A percentile compares a stretch with the other conserved stretches of the same genome.
Conservation (phyloP, 2,113 vertebrate genomes). For the Oxyruncus cristatus region DNA sequence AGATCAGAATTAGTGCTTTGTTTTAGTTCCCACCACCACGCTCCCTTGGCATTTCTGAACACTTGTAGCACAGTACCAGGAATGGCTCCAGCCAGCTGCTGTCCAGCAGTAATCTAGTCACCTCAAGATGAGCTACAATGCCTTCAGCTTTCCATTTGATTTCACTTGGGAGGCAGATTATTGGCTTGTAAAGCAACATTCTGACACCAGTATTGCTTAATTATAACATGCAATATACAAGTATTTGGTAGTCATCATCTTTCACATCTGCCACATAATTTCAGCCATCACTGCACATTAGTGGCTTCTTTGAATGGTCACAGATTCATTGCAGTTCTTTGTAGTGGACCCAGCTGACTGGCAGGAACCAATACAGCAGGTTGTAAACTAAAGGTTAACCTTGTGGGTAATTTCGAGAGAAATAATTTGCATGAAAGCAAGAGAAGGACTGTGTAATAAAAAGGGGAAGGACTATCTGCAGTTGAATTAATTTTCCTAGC, state of each 20-base stretch:
- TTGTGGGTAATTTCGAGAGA: neutral
- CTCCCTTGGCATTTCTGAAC: neutral
- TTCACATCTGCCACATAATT: conserved; percentile 40
- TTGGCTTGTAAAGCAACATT: conserved; percentile 51
- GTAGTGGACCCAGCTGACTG: neutral
- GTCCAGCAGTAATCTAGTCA: conserved; percentile 4
- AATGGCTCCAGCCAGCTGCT: conserved; percentile 27
- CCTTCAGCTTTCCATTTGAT: conserved; percentile 46
- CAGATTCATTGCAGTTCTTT: neutral
- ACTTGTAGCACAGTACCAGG: neutral
- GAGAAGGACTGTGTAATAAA: neutral
- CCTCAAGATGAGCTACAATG: conserved; percentile 18
- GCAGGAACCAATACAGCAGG: neutral
- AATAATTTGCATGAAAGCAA: neutral
- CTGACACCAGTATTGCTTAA: conserved; percentile 47
- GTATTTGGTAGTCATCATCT: conserved; percentile 3
- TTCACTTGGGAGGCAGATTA: conserved; percentile 51
- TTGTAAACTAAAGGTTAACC: neutral
- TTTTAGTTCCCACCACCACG: neutral
- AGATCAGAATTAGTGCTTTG: neutral
- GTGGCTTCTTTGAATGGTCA: neutral
- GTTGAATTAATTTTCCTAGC: neutral
- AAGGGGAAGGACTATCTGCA: neutral
- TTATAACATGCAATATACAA: conserved; percentile 7
- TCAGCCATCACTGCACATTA: neutral